Evolutionary conservation across 37 sponge, comb jelly and placozoan species (phyloP), one percentile per base, ranked within the genome.

Genomic region (Bolinopsis microptera): DNA sequence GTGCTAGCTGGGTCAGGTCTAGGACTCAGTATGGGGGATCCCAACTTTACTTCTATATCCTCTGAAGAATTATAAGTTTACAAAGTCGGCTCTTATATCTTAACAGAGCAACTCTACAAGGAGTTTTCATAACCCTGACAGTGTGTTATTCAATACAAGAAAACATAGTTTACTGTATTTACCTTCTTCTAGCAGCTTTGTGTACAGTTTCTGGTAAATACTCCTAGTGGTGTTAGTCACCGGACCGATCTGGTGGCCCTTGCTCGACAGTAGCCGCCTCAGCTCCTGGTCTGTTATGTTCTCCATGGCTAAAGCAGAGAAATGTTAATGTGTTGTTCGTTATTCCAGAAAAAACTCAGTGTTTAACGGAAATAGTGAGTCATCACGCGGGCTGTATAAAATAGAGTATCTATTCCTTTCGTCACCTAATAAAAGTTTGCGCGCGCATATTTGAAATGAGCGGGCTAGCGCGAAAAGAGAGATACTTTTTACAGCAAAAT

Each of bases 141-240:
- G n/a, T n/a, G n/a, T n/a, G n/a, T n/a, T n/a, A n/a, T n/a, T n/a
- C n/a, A n/a, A n/a, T n/a, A n/a, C n/a, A n/a, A n/a, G n/a, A n/a
- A n/a, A n/a, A n/a, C n/a, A n/a, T n/a, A n/a, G n/a, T n/a, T n/a
- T n/a, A n/a, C n/a, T n/a, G n/a, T n/a, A 48, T 13, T 48, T 48
- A 48, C 74, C 74, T n/a, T 72, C 31, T 30, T 77, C 80, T 36
- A 77, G 33, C 21, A 16, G 22, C 35, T 77, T 32, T 2, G 32
- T 13, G 80, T 77, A 86, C n/a, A 86, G 61, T n/a, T 86, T 86
- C 90, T 86, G 38, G 31, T 86, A 86, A 24, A 86, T 18, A 21
- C 16, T 5, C 39, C 90, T 40, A 8, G 90, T 86, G 25, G 90
- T 41, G 3, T 35, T 26, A 48, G 90, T 86, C 0, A 86, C 39